Base-by-base conservation (phyloP, 2,888 invertebrate genomes). In the Lycaena phlaeas region DNA sequence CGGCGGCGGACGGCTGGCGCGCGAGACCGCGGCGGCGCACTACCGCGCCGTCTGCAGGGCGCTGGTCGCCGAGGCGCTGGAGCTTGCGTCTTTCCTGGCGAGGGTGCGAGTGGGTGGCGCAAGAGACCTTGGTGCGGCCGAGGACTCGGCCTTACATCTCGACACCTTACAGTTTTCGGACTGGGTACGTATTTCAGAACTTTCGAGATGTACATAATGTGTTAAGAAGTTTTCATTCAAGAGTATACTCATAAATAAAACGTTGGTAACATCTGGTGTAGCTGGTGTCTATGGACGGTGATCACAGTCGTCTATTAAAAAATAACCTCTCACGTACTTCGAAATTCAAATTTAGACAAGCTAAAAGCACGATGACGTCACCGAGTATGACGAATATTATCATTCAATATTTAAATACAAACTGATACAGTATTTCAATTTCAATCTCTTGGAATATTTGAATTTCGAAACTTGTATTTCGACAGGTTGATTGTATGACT, bases 31-130 rank as follows among this genome's bases (percentile, higher is more conserved):
- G 0, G 92, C 91, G 52, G 86, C 87, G 36, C 95, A 95, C 81
- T 97, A 96, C 85, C 91, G 92, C 64, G 96, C 96, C 44, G 96
- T 97, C 40, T 94, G 96, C 69, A 88, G 96, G 46, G 97, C 96
- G 43, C 88, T 97, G 54, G 94, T 96, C 45, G 92, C 95, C 12
- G 97, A 98, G 81, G 94, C 95, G 41, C 81, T 94, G 47, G 97
- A 97, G 79, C 87, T 98, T 57, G 90, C 94, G 42, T 91, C 92
- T 48, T 97, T 98, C 87, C 87, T 97, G 54, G 92, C 94, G 61
- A 91, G 92, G 73, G 95, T 97, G 41, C 87, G 90, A 11, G 79
- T 78, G 25, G 72, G 71, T 38, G 92, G 92, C 56, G 90, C 90
- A 36, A 85, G 90, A 45, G 87, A 87, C 61, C 75, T 90, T 57